phyloP scores from a whole-genome alignment of 2,888 invertebrate species.

The Caenorhabditis uteleia region DNA sequence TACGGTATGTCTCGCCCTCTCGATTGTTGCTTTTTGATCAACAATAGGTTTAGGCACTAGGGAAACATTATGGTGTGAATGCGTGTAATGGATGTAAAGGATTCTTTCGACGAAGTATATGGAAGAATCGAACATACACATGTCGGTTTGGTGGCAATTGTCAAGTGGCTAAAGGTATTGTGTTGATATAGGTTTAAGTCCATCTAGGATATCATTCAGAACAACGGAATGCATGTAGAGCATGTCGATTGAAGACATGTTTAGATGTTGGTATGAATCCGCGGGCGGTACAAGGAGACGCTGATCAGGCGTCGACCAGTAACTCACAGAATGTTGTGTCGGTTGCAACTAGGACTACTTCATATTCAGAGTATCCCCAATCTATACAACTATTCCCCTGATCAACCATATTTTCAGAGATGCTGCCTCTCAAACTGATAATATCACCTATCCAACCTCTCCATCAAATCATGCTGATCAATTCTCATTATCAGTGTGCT shows the following conservation, averaged over 20 bases:
- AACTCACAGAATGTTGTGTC: not conserved
- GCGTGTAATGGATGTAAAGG: slow-evolving; percentile 65
- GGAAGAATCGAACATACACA: slow-evolving; percentile 44
- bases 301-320: slow-evolving; percentile 3
- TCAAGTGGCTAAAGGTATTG: slow-evolving; percentile 24
- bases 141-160: slow-evolving; percentile 39
- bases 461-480: no score
- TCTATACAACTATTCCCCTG: not conserved
- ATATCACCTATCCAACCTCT: slow-evolving; percentile 14
- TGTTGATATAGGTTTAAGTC: no score
- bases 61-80: slow-evolving; percentile 57
- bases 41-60: slow-evolving; percentile 41
- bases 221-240: slow-evolving; percentile 51
- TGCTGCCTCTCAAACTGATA: slow-evolving; percentile 11
- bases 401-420: slow-evolving; percentile 20
- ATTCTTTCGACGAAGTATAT: slow-evolving; percentile 55
- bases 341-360: no score
- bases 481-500: not conserved
- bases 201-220: no score
- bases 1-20: slow-evolving; percentile 21
- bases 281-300: slow-evolving; percentile 52
- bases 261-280: slow-evolving; percentile 58
- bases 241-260: slow-evolving; percentile 45
- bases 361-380: no score
- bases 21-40: not conserved